These are phyloP conservation scores for Pyrocephalus nanus DNA, from an alignment of 2,797 vertebrate genomes.

Conservation along the genomic window DNA sequence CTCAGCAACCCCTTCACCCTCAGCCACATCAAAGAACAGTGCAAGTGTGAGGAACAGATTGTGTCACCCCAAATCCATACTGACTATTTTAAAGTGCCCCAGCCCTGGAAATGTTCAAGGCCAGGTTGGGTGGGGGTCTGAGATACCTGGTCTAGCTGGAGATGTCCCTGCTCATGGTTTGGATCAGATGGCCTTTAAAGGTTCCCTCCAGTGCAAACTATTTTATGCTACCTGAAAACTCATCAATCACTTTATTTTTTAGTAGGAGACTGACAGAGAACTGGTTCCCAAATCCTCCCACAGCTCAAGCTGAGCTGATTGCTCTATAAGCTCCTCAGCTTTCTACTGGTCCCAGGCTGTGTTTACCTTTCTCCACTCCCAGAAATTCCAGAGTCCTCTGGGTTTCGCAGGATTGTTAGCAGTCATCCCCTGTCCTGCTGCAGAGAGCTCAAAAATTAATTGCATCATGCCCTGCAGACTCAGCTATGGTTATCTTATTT, in stretches of 20 bases:
- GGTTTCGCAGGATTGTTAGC: background rate
- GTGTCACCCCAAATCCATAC: background rate
- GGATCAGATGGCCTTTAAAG: background rate
- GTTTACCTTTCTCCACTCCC: background rate
- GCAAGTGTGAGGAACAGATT: background rate
- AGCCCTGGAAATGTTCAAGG: background rate
- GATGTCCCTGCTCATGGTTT: background rate
- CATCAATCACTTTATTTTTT: background rate
- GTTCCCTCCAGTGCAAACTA: background rate
- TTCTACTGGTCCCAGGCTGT: background rate
- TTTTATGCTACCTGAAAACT: background rate
- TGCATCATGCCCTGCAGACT: background rate
- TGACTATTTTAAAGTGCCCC: background rate
- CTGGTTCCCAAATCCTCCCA: background rate
- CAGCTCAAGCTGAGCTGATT: background rate
- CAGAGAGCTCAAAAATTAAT: background rate
- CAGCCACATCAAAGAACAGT: rapidly evolving
- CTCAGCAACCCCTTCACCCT: background rate
- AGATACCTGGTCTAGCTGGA: background rate
- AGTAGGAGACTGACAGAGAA: background rate
- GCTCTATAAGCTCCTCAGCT: background rate
- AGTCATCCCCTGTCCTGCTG: background rate
- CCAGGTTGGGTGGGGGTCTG: background rate
- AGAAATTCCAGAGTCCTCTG: background rate
- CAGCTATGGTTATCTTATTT: background rate